Percentiles rank a stretch among this genome's conserved stretches.
Conservation (phyloP, 30 jellyfish, hydroid and myxozoan genomes). For the Hydractinia symbiolongicarpus region DNA sequence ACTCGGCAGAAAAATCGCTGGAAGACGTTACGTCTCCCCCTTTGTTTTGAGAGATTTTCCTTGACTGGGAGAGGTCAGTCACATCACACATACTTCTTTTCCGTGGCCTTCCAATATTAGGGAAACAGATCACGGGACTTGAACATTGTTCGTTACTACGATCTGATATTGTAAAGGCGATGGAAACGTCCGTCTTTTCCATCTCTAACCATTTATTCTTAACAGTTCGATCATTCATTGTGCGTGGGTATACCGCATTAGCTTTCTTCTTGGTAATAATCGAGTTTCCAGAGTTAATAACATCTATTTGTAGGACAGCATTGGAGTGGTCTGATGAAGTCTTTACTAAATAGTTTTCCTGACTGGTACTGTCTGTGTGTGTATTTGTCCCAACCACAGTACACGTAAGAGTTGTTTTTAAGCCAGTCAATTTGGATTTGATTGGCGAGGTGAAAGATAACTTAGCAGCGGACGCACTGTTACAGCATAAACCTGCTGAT, state of each 20-base stretch:
- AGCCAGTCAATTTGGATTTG: background rate
- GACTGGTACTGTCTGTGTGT: background rate
- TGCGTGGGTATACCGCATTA: background rate
- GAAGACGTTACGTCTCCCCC: background rate
- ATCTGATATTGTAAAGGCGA: slow-evolving; percentile 1
- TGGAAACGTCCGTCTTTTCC: slow-evolving; percentile 17
- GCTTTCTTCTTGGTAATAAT: background rate
- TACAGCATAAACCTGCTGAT: background rate
- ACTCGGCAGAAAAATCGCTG: slow-evolving; percentile 32
- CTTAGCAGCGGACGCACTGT: background rate
- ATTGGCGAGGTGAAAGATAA: background rate
- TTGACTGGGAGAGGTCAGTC: background rate
- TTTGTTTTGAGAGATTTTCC: background rate
- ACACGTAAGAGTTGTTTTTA: background rate
- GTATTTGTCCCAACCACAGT: no score
- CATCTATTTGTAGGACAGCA: background rate
- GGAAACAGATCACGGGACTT: slow-evolving; percentile 36
- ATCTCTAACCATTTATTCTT: slow-evolving; percentile 33
- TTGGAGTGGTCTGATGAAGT: background rate
- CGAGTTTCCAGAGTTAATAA: background rate
- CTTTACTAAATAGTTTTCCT: background rate
- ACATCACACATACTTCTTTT: slow-evolving; percentile 16
- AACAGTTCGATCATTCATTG: slow-evolving; percentile 40
- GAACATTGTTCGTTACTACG: slow-evolving; percentile 26
- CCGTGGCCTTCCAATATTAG: slow-evolving; percentile 17